A percentile compares a stretch with the other conserved stretches of the same genome.
phyloP scores from a whole-genome alignment of 2,113 vertebrate genomes.

The Trinectes maculatus region DNA sequence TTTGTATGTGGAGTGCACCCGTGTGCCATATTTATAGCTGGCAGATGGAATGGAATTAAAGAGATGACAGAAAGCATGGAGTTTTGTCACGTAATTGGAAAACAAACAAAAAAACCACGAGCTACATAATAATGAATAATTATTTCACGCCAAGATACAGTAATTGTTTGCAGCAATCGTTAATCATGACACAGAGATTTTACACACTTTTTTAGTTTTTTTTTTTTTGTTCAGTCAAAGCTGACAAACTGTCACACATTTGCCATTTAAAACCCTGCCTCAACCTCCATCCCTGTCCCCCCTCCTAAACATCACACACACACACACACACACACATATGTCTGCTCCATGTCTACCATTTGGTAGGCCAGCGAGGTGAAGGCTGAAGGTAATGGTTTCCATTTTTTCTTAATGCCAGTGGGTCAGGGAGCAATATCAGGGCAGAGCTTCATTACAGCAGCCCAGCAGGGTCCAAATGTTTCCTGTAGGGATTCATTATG shows the following conservation, averaged over 20 bases:
- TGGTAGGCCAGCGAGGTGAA: conserved; percentile 52
- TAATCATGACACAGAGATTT: no score
- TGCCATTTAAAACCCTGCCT: no score
- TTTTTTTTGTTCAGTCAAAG: no score
- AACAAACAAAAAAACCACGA: no score
- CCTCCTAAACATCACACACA: conserved; percentile 1
- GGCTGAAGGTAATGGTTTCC: conserved; percentile 77
- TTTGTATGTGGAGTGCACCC: background rate
- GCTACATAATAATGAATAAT: no score
- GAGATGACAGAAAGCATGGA: no score
- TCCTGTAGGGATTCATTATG: conserved; percentile 83
- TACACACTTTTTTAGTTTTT: no score
- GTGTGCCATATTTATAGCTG: background rate
- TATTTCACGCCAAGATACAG: no score
- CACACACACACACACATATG: conserved; percentile 11
- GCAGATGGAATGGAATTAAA: no score
- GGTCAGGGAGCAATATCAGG: conserved; percentile 83
- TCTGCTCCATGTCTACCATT: conserved; percentile 27
- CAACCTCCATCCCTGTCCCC: conserved; percentile 3
- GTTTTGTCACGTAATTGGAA: no score
- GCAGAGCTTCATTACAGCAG: conserved; percentile 83
- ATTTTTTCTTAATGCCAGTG: conserved; percentile 82
- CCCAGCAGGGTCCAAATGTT: conserved; percentile 79
- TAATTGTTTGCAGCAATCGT: no score
- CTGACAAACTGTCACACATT: no score